These are phyloP conservation scores for Caenorhabditis auriculariae DNA, from an alignment of 2,888 invertebrate species.

Conservation along the genomic window DNA sequence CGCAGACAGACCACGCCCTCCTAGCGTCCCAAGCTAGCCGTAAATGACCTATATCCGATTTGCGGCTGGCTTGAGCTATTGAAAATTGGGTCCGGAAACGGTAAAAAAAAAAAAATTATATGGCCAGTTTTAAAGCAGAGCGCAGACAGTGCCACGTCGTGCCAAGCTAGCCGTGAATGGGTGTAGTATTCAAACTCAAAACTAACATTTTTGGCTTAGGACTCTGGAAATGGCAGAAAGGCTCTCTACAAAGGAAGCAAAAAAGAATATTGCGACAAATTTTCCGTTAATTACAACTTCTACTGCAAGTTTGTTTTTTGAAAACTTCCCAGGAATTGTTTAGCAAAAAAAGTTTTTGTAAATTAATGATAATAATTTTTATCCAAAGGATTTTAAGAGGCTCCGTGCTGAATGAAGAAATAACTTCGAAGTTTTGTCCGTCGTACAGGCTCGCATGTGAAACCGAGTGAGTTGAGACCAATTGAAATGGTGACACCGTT, in stretches of 20 bases:
- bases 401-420: slow-evolving; percentile 24
- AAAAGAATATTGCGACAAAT: slow-evolving; percentile 41
- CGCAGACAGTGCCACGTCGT: neutral
- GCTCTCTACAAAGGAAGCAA: slow-evolving; percentile 28
- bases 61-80: too few relatives aligned
- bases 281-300: slow-evolving; percentile 41
- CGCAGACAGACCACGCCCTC: too few relatives aligned
- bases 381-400: slow-evolving; percentile 13
- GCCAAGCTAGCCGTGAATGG: neutral
- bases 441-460: slow-evolving; percentile 29
- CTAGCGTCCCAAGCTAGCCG: too few relatives aligned
- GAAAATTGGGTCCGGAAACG: too few relatives aligned
- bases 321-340: too few relatives aligned
- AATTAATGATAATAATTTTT: neutral
- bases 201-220: neutral
- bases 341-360: too few relatives aligned
- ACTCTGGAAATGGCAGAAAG: neutral
- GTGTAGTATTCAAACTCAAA: neutral
- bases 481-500: neutral
- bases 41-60: too few relatives aligned
- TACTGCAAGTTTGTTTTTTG: slow-evolving; percentile 40
- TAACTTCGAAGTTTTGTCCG: slow-evolving; percentile 37
- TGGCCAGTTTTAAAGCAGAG: too few relatives aligned
- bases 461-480: neutral
- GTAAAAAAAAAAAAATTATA: too few relatives aligned